Evolutionary conservation across 92 coral and sea anemone genomes (phyloP), one percentile per base, ranked within the genome.

Genomic region (Parazoanthus swiftii): DNA sequence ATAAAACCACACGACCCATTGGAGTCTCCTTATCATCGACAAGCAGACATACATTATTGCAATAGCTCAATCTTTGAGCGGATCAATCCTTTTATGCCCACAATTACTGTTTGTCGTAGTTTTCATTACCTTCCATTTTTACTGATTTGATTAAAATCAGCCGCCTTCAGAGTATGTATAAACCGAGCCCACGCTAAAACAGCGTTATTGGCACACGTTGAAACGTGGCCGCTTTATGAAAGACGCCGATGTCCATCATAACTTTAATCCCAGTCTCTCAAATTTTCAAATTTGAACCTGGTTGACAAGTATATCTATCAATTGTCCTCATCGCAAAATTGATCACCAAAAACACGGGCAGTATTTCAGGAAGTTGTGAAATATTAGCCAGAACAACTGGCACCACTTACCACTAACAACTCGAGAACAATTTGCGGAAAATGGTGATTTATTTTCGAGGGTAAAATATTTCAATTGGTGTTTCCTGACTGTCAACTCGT

Each of bases 181-280:
- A 25, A 14, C 42, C 86, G 76, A 84, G 89, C 89, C 93, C 87
- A 85, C 89, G 93, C 68, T 91, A 89, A 29, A 70, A 91, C 85
- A 77, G 81, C 35, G 58, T 85, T 85, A 74, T 85, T 80, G 87
- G 79, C 87, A 86, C 85, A 80, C 67, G 95, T 88, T 91, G 91
- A 91, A 90, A 89, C 90, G 78, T 37, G 70, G 58, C 88, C 85
- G 72, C 91, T 78, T 59, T 73, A 79, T 90, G 81, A 81, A 7
- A 78, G 79, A 58, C 81, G 82, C 95, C 95, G 92, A 89, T 87
- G 94, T 92, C 98, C 48, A 92, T 95, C 96, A 94, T 20, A 79
- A 21, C 74, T 92, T 93, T 91, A 94, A 85, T 91, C 88, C 92
- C 43, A 58, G 89, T 75, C 58, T 74, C 91, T 92, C 89, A 86